A percentile compares a stretch with the other conserved stretches of the same genome.
phyloP scores from a whole-genome alignment of 2,797 vertebrate genomes.

The Bufotes viridis region DNA sequence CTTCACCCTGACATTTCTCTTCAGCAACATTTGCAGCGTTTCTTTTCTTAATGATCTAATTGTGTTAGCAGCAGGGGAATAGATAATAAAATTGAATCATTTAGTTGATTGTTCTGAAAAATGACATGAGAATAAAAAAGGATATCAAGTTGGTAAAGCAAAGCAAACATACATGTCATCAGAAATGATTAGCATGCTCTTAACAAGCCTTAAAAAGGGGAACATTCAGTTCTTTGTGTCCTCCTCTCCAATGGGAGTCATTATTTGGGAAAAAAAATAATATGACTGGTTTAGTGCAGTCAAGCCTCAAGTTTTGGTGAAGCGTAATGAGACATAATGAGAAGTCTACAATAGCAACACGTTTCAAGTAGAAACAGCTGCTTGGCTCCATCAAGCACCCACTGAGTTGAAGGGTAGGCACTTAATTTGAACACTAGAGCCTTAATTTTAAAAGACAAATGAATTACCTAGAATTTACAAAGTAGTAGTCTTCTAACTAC shows the following conservation, averaged over 20 bases:
- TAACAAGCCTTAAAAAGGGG: neutral
- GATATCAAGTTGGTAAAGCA: neutral
- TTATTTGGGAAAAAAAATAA: conserved; percentile 35
- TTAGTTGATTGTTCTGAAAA: neutral
- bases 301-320: conserved; percentile 64
- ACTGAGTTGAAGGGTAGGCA: conserved; percentile 70
- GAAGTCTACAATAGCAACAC: conserved; percentile 66
- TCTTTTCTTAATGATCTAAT: neutral
- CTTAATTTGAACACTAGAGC: conserved; percentile 64
- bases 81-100: neutral
- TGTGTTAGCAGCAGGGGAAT: neutral
- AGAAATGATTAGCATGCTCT: conserved; percentile 5
- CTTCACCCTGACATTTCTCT: neutral
- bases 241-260: conserved; percentile 23
- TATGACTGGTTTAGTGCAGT: conserved; percentile 60
- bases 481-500: conserved; percentile 62
- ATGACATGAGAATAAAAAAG: neutral
- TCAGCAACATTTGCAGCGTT: neutral
- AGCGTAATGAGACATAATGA: conserved; percentile 55
- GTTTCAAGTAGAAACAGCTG: conserved; percentile 71
- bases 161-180: conserved; percentile 7
- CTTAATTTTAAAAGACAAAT: conserved; percentile 65
- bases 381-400: conserved; percentile 68
- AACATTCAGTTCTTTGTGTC: conserved; percentile 18
- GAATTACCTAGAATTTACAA: conserved; percentile 63